Percentiles rank a stretch among this genome's conserved stretches.
phyloP scores from a whole-genome alignment of 2,113 vertebrate species.

The Anoplopoma fimbria region DNA sequence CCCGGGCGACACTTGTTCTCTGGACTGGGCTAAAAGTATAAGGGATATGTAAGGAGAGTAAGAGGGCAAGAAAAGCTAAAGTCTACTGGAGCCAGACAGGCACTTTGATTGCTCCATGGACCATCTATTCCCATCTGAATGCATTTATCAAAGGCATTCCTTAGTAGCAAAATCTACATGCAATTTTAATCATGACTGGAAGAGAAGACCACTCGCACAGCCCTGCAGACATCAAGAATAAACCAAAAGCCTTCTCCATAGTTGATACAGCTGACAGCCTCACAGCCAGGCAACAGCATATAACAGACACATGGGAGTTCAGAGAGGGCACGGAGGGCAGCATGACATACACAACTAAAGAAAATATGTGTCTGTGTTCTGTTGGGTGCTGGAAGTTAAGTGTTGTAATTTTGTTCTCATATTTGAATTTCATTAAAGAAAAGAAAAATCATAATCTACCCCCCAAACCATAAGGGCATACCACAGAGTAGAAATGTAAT shows the following conservation, averaged over 20 bases:
- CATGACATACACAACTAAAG: not conserved
- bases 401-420: not conserved
- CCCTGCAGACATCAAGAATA: slow-evolving; percentile 30
- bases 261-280: slow-evolving; percentile 46
- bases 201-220: slow-evolving; percentile 12
- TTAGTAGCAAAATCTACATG: slow-evolving; percentile 46
- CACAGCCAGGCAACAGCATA: slow-evolving; percentile 28
- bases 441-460: not conserved
- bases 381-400: not conserved
- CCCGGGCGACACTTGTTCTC: slow-evolving; percentile 37
- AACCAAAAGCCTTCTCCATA: slow-evolving; percentile 27
- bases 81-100: slow-evolving; percentile 36
- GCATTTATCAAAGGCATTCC: slow-evolving; percentile 57
- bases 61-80: slow-evolving; percentile 1
- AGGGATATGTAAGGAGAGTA: slow-evolving; percentile 7
- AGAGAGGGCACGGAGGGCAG: slow-evolving; percentile 19
- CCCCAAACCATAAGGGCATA: not conserved
- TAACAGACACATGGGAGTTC: slow-evolving; percentile 33
- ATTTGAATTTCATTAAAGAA: not conserved
- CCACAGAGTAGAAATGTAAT: not conserved
- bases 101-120: slow-evolving; percentile 41
- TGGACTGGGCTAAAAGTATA: slow-evolving; percentile 42
- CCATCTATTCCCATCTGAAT: slow-evolving; percentile 34
- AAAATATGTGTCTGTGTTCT: not conserved
- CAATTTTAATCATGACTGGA: slow-evolving; percentile 43